phyloP scores from a whole-genome alignment of 2,797 vertebrate species.

The Telmatherina bonti region DNA sequence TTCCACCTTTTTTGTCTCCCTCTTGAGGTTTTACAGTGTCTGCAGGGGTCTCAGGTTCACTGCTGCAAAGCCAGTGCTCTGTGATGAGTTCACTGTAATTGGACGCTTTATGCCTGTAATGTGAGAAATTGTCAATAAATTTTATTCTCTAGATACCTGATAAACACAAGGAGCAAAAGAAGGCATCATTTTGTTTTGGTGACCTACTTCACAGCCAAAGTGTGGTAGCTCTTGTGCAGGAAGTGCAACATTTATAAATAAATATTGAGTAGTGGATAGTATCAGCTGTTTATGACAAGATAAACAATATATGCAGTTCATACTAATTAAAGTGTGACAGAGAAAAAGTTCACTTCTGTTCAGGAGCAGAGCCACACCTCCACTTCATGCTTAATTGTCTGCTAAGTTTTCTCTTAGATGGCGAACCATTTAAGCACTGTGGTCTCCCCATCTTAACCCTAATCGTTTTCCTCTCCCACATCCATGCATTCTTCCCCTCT shows the following conservation, averaged over 20 bases:
- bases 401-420: no score
- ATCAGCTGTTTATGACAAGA: not conserved
- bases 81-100: conserved; percentile 8
- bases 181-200: not conserved
- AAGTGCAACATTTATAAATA: not conserved
- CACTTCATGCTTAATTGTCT: no score
- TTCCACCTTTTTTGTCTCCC: conserved; percentile 1
- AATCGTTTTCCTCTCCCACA: no score
- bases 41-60: conserved; percentile 9
- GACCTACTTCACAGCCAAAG: not conserved
- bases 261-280: not conserved
- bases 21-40: conserved; percentile 9
- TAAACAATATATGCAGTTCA: not conserved
- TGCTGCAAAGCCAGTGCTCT: not conserved
- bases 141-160: conserved; percentile 35
- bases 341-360: not conserved
- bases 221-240: not conserved
- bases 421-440: not conserved
- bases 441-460: no score
- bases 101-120: conserved; percentile 6
- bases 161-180: not conserved
- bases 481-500: no score
- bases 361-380: no score
- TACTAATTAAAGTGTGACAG: not conserved
- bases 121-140: conserved; percentile 9